Percentiles rank a stretch among this genome's conserved stretches.
Evolutionary conservation across 2,888 invertebrate species (phyloP).

Genomic region (Diadegma fenestrale): DNA sequence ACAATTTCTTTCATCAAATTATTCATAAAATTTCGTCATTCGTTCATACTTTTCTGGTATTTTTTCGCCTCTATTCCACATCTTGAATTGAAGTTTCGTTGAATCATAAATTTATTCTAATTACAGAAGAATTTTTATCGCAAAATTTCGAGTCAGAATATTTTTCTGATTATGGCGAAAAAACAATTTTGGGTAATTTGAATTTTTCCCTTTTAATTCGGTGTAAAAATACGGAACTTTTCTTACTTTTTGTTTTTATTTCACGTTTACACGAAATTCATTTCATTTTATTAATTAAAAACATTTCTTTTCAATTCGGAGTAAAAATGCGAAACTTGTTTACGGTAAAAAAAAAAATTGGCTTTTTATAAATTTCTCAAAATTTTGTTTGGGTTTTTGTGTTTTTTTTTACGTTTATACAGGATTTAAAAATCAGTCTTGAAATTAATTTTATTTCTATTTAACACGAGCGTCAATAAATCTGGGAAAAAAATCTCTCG

Average conservation of each 20-base stretch:
- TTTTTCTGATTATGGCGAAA: too few relatives aligned
- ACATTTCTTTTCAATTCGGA: too few relatives aligned
- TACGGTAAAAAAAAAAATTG: too few relatives aligned
- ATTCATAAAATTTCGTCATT: neutral
- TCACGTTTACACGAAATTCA: neutral
- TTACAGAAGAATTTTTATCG: too few relatives aligned
- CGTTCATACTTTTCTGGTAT: neutral
- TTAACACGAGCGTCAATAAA: neutral
- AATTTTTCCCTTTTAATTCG: too few relatives aligned
- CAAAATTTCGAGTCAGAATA: too few relatives aligned
- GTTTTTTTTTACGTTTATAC: neutral
- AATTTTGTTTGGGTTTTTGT: neutral
- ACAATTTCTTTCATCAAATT: neutral
- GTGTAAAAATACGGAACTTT: too few relatives aligned
- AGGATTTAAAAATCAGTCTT: neutral
- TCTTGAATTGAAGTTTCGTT: neutral
- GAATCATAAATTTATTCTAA: neutral
- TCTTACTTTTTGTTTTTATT: neutral
- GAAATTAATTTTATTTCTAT: slow-evolving; percentile 5
- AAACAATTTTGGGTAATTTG: too few relatives aligned
- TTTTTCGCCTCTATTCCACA: neutral
- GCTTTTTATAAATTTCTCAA: too few relatives aligned
- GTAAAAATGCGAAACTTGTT: too few relatives aligned
- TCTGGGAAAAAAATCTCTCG: slow-evolving; percentile 11
- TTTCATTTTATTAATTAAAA: neutral